phyloP scores from a whole-genome alignment of 2,888 invertebrate genomes.

The Elegia similella region DNA sequence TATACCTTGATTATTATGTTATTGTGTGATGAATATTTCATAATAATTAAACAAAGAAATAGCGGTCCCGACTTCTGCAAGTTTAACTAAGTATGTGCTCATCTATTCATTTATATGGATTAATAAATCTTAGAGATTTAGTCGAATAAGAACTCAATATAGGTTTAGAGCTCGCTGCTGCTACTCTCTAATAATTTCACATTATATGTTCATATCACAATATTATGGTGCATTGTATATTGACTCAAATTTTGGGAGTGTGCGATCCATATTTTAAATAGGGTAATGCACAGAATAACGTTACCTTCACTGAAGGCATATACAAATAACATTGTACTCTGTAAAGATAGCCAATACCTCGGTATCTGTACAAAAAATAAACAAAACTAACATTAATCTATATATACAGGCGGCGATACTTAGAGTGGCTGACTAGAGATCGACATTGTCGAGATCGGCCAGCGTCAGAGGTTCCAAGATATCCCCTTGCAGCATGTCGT shows the following conservation, averaged over 20 bases:
- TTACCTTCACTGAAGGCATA: conserved; percentile 78
- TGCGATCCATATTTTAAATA: conserved; percentile 51
- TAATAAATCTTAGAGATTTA: conserved; percentile 1
- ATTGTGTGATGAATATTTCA: background rate
- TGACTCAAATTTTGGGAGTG: conserved; percentile 73
- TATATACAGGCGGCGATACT: conserved; percentile 48
- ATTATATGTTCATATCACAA: conserved; percentile 54
- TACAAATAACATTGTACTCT: conserved; percentile 68
- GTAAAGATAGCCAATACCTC: conserved; percentile 59
- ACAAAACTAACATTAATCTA: conserved; percentile 49
- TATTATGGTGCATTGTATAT: conserved; percentile 57
- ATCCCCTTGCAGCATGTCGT: conserved; percentile 70
- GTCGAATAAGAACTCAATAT: conserved; percentile 11
- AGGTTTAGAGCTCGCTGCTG: conserved; percentile 28
- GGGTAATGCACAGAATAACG: conserved; percentile 48
- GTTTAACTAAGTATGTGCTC: background rate
- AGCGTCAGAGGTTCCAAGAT: conserved; percentile 64
- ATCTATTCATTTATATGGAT: background rate
- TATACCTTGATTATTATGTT: no score
- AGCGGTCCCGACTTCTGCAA: background rate
- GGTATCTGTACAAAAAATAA: conserved; percentile 63
- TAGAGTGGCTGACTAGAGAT: conserved; percentile 64
- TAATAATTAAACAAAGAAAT: background rate
- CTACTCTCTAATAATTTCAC: conserved; percentile 47
- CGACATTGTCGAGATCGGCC: conserved; percentile 75